Evolutionary conservation across 2,797 vertebrate species (phyloP), one percentile per base, ranked within the genome.

Genomic region (Leptoclinus maculatus): DNA sequence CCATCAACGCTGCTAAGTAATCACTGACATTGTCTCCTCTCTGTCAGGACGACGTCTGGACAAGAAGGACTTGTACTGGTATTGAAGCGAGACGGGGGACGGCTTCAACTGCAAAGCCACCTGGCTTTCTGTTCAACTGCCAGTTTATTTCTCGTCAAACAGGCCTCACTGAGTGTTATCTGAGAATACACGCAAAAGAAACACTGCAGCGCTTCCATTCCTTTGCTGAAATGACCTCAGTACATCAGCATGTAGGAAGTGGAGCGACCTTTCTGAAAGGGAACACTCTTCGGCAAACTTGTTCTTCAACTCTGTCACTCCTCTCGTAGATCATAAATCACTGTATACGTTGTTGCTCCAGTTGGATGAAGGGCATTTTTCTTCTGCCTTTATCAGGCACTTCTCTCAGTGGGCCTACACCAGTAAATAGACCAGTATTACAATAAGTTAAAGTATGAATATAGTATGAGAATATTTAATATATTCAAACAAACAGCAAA

Each of bases 1-100:
- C 5, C 32, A n/a, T 16, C 58, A 71, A 4, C 60, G 36, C 13
- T 51, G 25, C 9, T 45, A 17, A 23, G 19, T 58, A 57, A 47
- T 64, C n/a, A 32, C 4, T 81, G 36, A 41, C 21, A 38, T 47
- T 60, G 38, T 82, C 21, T 74, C 16, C 25, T 88, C 29, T 87
- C 43, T 95, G 93, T 80, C 89, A 97, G 97, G 93, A 70, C 93
- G 87, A 13, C 83, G 74, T 85, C 87, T 91, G 36, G 95, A 96
- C 89, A 96, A 96, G 89, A 93, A 69, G 87, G 94, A 96, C 84
- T 71, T 96, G 75, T 96, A 96, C 91, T 97, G 94, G 96, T 96
- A 94, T 74, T 95, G 89, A 91, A 29, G 16, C 3, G 65, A 43
- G 51, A 63, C 59, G 36, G 14, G 10, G 32, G 27, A 25, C 39